phyloP scores from a whole-genome alignment of 2,888 invertebrate genomes.

The Andrena camellia region DNA sequence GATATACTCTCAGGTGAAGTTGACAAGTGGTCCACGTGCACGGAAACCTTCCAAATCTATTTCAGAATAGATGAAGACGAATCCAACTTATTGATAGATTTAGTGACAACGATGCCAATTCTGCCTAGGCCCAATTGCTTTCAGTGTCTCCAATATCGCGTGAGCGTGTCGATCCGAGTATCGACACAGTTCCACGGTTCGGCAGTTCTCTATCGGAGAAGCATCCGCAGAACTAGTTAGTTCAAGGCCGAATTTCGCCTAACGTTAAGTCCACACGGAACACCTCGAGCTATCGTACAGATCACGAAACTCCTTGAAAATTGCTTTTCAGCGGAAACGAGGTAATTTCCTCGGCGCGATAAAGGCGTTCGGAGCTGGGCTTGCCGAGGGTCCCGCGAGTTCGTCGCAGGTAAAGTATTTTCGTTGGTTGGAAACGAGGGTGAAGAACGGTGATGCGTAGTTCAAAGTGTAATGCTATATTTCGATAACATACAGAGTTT shows the following conservation, averaged over 20 bases:
- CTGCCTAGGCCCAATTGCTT: slow-evolving; percentile 5
- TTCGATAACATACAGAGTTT: slow-evolving; percentile 81
- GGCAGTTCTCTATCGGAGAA: neutral
- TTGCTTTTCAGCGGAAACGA: neutral
- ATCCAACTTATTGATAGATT: slow-evolving; percentile 1
- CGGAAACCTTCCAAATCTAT: too few relatives aligned
- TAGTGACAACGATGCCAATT: slow-evolving; percentile 30
- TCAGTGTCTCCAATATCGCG: neutral
- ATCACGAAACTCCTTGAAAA: slow-evolving; percentile 20
- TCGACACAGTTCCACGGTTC: neutral
- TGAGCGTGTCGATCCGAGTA: neutral
- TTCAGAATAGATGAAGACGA: too few relatives aligned
- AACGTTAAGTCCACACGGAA: slow-evolving; percentile 18
- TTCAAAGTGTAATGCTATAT: slow-evolving; percentile 78
- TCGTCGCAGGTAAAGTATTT: neutral
- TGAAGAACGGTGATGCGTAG: slow-evolving; percentile 8
- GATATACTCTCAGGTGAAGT: too few relatives aligned
- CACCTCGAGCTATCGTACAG: neutral
- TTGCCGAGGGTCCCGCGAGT: neutral
- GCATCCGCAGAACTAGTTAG: neutral
- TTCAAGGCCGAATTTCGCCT: neutral
- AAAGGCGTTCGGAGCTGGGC: neutral
- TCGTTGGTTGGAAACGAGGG: neutral
- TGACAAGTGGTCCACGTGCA: too few relatives aligned
- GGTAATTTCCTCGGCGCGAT: neutral